phyloP scores from a whole-genome alignment of 2,888 invertebrate species.

The Drosophila histrio region DNA sequence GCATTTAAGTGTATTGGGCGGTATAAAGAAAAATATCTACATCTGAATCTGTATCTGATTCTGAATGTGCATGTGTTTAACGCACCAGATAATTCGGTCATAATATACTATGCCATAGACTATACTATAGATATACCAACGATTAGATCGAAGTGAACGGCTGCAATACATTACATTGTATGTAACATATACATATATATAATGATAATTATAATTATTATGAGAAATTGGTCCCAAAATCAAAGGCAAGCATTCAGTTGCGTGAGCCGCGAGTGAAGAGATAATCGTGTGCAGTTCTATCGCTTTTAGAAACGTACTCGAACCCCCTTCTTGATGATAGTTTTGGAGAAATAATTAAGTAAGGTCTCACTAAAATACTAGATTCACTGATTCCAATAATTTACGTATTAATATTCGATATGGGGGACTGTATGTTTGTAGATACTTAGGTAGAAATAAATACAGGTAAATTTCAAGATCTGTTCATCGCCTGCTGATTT shows the following conservation, averaged over 20 bases:
- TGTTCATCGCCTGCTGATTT: neutral
- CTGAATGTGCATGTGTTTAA: neutral
- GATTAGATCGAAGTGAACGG: conserved; percentile 42
- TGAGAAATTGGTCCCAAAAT: neutral
- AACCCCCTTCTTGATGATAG: neutral
- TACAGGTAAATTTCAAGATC: neutral
- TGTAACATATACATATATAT: neutral
- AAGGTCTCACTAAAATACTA: neutral
- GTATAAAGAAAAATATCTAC: neutral
- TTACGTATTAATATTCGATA: neutral
- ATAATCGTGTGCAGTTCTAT: neutral
- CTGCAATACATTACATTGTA: conserved; percentile 24
- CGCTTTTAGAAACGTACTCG: conserved; percentile 1
- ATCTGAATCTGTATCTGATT: neutral
- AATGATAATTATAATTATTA: neutral
- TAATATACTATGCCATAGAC: neutral
- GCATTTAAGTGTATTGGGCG: neutral
- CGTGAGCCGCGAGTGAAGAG: conserved; percentile 22
- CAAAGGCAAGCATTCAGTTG: conserved; percentile 30
- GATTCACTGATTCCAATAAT: neutral
- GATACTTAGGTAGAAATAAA: neutral
- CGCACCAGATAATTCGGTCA: neutral
- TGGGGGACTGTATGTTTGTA: neutral
- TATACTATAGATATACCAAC: conserved; percentile 14
- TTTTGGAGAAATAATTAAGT: neutral